Evolutionary conservation across 2,888 invertebrate genomes (phyloP), one percentile per base, ranked within the genome.

Genomic region (Apamea monoglypha): DNA sequence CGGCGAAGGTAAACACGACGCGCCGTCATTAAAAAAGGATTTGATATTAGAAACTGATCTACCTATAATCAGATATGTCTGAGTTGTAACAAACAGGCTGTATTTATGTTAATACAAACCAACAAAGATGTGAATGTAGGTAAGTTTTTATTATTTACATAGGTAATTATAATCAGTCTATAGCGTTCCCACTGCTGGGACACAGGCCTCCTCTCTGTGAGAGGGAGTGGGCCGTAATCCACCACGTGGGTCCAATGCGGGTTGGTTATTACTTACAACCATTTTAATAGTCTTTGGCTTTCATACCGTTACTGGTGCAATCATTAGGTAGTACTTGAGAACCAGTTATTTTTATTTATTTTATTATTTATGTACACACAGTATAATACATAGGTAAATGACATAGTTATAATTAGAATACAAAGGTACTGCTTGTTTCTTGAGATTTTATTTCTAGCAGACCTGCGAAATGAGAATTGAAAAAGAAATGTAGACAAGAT

Each of bases 11-110:
- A 78, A 79, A 76, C 74, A 68, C 64, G 75, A 74, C 59, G 77
- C 61, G 83, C 50, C 53, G 44, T 83, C 79, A 83, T 81, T 70
- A 83, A 82, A 82, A 83, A 79, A 79, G 82, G 82, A 82, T 82
- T 83, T 74, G 61, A 68, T 80, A 68, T 83, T 70, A 64, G 56
- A 69, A 72, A 84, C 72, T 75, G 59, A 76, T 64, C 32, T 36
- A 18, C 3, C 56, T 50, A n/a, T 74, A 73, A 56, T 47, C 50
- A 59, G 73, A 32, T 74, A 63, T 63, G 53, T 3, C 50, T 8
- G 25, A 47, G 64, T 56, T 70, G 14, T 70, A 50, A 40, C 47
- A 68, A 69, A 56, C 50, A 64, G 16, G n/a, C 14, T 21, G n/a
- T 64, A 29, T 76, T 68, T n/a, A n/a, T 44, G 29, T 36, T 61